phyloP scores from a whole-genome alignment of 2,113 vertebrate species.

The Zapus hudsonius region DNA sequence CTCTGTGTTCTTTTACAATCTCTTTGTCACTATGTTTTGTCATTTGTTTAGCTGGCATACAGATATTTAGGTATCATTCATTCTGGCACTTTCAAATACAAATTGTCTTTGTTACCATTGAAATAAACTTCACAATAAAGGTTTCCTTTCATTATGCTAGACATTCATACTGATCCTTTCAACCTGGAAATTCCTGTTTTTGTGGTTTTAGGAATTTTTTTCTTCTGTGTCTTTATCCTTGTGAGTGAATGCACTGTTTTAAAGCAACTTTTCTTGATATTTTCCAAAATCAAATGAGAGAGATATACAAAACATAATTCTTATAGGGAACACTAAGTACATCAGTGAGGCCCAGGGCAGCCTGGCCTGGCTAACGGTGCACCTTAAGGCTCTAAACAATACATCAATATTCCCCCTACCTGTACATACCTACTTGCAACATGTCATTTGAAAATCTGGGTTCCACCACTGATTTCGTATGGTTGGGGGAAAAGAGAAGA shows the following conservation, averaged over 20 bases:
- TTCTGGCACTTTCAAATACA: no score
- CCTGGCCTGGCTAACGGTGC: neutral
- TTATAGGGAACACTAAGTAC: neutral
- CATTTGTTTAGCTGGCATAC: no score
- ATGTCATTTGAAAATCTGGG: neutral
- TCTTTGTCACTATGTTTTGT: slow-evolving; percentile 28
- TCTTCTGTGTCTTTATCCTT: neutral
- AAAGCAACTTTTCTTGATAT: neutral
- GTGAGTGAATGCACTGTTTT: neutral
- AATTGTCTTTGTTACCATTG: no score
- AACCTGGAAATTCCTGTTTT: neutral
- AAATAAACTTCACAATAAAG: neutral
- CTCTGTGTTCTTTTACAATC: neutral
- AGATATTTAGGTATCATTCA: no score
- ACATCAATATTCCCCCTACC: neutral
- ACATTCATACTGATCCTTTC: neutral
- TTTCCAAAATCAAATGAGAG: neutral
- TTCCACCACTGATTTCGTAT: neutral
- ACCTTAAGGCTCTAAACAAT: neutral
- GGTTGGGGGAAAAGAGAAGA: neutral
- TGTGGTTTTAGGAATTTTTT: neutral
- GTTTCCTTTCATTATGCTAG: neutral
- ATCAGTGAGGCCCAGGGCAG: neutral
- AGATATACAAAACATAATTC: neutral
- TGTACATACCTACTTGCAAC: neutral